Evolutionary conservation across 2,797 vertebrate species (phyloP).

Genomic region (Spinus olivaceus): DNA sequence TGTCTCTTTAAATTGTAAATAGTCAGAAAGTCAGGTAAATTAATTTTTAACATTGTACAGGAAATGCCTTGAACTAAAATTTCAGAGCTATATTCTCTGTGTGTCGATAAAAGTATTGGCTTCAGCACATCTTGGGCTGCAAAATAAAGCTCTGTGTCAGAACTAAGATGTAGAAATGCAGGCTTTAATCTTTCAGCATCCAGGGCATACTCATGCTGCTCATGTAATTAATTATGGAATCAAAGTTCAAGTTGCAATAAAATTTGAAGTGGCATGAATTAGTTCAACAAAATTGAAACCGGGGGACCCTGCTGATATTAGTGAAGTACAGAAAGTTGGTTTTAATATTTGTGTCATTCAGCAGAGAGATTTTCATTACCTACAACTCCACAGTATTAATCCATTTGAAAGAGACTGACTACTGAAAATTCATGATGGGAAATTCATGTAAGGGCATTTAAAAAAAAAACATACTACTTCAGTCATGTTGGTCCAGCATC

Average conservation of each 20-base stretch:
- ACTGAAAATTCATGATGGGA: background rate
- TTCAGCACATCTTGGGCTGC: background rate
- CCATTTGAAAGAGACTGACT: background rate
- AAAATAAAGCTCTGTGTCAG: background rate
- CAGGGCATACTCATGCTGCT: background rate
- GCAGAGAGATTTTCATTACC: slow-evolving; percentile 6
- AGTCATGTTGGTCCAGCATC: background rate
- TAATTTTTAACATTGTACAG: background rate
- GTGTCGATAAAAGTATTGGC: background rate
- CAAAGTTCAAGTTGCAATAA: slow-evolving; percentile 47
- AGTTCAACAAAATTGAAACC: slow-evolving; percentile 44
- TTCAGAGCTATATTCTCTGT: background rate
- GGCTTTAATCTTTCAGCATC: slow-evolving; percentile 1
- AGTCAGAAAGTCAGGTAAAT: background rate
- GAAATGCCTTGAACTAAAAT: background rate
- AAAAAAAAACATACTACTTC: background rate
- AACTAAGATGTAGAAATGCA: background rate
- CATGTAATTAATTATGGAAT: slow-evolving; percentile 40
- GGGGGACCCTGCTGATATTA: background rate
- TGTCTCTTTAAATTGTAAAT: background rate
- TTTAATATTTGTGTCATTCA: slow-evolving; percentile 34
- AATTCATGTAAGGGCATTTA: background rate
- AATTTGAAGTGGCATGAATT: slow-evolving; percentile 46
- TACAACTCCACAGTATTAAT: slow-evolving; percentile 15
- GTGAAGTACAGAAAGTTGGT: background rate